phyloP scores from a whole-genome alignment of 2,888 invertebrate species.

The Drosophila testacea region DNA sequence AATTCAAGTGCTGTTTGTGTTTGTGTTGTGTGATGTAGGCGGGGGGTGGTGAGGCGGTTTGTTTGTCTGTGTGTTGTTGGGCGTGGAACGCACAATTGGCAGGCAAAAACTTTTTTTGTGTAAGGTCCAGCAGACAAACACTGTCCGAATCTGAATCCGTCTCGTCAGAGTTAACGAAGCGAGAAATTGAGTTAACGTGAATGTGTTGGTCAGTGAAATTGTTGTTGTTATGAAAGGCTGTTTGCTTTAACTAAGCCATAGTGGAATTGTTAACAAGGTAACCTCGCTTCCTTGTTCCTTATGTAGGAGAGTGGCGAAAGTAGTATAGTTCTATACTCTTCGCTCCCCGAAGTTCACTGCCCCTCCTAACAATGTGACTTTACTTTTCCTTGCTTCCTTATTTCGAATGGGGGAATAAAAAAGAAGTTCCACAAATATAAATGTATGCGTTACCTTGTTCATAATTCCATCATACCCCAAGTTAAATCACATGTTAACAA shows the following conservation, averaged over 20 bases:
- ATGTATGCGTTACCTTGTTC: no score
- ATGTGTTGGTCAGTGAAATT: no score
- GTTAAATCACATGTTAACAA: constrained; percentile 19
- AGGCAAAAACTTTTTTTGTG: constrained; percentile 23
- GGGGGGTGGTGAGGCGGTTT: constrained; percentile 33
- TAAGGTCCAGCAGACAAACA: constrained; percentile 29
- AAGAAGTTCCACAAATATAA: no score
- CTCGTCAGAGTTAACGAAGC: constrained; percentile 66
- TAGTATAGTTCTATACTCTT: no score
- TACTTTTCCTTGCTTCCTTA: no score
- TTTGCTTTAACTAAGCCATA: constrained; percentile 28
- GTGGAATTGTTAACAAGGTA: background rate
- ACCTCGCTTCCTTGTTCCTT: no score
- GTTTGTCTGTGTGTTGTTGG: constrained; percentile 51
- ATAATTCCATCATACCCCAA: background rate
- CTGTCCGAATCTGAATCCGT: constrained; percentile 23
- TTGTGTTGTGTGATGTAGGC: constrained; percentile 23
- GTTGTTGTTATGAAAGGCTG: constrained; percentile 45
- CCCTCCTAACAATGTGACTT: no score
- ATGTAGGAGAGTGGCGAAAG: no score
- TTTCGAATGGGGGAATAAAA: no score
- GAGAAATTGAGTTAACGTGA: constrained; percentile 62
- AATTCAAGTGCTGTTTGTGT: constrained; percentile 33
- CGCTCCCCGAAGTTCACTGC: no score
- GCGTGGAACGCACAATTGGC: constrained; percentile 66